A percentile compares a stretch with the other conserved stretches of the same genome.
Conservation (phyloP, 2,888 invertebrate species). For the Polietes domitor region DNA sequence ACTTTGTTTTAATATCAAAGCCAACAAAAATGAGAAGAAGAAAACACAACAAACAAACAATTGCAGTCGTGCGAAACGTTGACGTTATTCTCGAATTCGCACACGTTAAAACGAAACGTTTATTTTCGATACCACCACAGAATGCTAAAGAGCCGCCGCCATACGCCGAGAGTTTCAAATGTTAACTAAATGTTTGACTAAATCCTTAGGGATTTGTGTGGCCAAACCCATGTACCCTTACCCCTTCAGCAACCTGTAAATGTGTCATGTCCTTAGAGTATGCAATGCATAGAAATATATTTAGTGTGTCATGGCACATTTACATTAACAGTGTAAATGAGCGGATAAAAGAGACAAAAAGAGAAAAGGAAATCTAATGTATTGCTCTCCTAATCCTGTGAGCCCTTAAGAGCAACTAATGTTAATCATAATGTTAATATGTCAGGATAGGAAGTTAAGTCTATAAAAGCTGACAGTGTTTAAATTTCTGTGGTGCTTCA, state of each 20-base stretch:
- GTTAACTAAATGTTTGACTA: background rate
- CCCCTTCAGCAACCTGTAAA: background rate
- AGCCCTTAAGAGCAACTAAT: background rate
- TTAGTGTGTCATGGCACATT: background rate
- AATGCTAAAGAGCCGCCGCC: background rate
- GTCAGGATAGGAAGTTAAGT: background rate
- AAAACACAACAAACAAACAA: background rate
- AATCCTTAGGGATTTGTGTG: slow-evolving; percentile 1
- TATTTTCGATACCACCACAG: background rate
- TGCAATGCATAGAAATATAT: background rate
- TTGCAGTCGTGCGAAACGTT: slow-evolving; percentile 11
- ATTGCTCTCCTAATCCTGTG: background rate
- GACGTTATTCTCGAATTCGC: background rate
- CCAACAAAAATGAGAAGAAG: too few species aligned
- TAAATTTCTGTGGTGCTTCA: too few species aligned
- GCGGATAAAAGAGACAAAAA: background rate
- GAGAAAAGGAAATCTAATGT: background rate
- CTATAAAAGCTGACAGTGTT: background rate
- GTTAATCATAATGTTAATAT: background rate
- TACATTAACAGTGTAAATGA: background rate
- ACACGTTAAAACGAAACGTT: background rate
- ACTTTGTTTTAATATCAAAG: background rate
- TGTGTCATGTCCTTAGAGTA: background rate
- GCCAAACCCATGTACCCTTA: background rate
- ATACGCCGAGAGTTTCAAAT: slow-evolving; percentile 6